Conservation (phyloP, 2,888 invertebrate species). For the Acrocyrtus sp. region DNA sequence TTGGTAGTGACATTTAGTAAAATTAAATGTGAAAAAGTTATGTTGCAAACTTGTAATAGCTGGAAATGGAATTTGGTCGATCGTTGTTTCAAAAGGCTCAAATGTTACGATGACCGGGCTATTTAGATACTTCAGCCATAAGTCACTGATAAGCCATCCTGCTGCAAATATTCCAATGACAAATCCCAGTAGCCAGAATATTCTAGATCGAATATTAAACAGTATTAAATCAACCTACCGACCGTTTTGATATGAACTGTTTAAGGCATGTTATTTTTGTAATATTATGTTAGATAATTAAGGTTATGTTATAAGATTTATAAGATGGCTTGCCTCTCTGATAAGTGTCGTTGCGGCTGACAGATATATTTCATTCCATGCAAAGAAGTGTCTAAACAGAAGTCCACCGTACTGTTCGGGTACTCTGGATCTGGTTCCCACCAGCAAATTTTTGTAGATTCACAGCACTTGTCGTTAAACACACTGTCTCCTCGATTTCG, state of each 20-base stretch:
- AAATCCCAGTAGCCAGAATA: slow-evolving; percentile 61
- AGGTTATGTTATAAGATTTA: too few species aligned
- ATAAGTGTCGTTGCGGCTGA: slow-evolving; percentile 54
- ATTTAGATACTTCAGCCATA: slow-evolving; percentile 73
- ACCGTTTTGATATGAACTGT: background rate
- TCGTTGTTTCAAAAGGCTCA: slow-evolving; percentile 76
- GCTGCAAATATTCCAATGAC: slow-evolving; percentile 52
- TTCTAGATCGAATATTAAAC: slow-evolving; percentile 42
- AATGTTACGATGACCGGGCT: slow-evolving; percentile 83
- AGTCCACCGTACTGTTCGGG: slow-evolving; percentile 43
- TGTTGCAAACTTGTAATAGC: slow-evolving; percentile 78
- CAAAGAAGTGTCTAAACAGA: slow-evolving; percentile 48
- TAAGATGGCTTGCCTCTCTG: slow-evolving; percentile 58
- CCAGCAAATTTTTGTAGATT: slow-evolving; percentile 51
- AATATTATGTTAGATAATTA: background rate
- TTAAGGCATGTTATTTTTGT: background rate
- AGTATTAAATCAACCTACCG: background rate
- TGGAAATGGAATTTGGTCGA: slow-evolving; percentile 81
- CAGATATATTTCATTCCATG: slow-evolving; percentile 58
- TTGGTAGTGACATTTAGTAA: too few species aligned
- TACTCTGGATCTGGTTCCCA: slow-evolving; percentile 55
- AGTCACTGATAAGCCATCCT: slow-evolving; percentile 57
- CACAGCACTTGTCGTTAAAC: slow-evolving; percentile 40
- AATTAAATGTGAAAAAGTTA: too few species aligned
- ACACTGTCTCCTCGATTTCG: slow-evolving; percentile 17